Base-by-base conservation (phyloP, 2,888 invertebrate species). In the Nomada fucata region DNA sequence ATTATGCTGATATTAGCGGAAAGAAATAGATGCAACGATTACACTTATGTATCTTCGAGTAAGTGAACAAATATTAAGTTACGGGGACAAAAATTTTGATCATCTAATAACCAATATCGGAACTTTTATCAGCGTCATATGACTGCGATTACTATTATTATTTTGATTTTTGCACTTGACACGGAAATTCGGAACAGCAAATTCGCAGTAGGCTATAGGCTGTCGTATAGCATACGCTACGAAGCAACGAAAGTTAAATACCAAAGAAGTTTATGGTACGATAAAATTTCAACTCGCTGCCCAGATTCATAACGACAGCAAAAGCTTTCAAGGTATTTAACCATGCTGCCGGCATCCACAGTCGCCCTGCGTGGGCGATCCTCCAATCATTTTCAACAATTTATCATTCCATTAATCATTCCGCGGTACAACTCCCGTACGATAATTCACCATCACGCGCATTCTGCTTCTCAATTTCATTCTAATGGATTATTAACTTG, bases 391-490 rank as follows among this genome's bases (percentile, higher is more conserved):
- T 67, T 20, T 23, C 55, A 42, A 55, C 68, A 23, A 42, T 68
- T 18, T 18, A 68, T 68, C 68, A 42, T 55, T 55, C 55, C 18
- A 55, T 68, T 68, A 55, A 55, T 68, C 68, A 55, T 42, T 42
- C 42, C 2, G 7, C 42, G 61, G 59, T 57, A 47, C 52, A 36
- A 55, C 42, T 36, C 29, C 15, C 11, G 23, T 68, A 7, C 42
- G 20, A 42, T 42, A 55, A 20, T 55, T 55, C 55, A 67, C 50
- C 47, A 36, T 64, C 7, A 26, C 26, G 26, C 26, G 10, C 11
- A 15, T n/a, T 11, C 29, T 65, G 42, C 50, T 36, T 53, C 29
- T 67, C 36, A 53, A 29, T 42, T 23, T 20, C 2, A 36, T 55
- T 29, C 18, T 55, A 68, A 68, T 68, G 18, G 55, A 0, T 42